Percentiles rank a stretch among this genome's conserved stretches.
Evolutionary conservation across 2,113 vertebrate species (phyloP).

Genomic region (Falco punctatus): DNA sequence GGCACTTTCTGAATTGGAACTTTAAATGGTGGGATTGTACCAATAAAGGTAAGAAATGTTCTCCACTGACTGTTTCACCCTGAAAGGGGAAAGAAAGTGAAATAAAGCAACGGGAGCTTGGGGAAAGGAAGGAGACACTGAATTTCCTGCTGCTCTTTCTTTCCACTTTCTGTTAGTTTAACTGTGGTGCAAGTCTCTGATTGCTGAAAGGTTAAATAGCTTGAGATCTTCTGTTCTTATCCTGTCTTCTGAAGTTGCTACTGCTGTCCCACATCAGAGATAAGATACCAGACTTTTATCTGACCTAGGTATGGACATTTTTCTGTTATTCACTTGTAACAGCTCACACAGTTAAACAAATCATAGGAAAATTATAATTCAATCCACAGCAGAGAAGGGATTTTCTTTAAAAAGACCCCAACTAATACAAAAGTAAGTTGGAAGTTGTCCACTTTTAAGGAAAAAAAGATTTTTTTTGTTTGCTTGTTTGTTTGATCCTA

Average conservation of each 20-base stretch:
- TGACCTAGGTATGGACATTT: background rate
- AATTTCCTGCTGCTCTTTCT: background rate
- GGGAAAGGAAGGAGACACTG: background rate
- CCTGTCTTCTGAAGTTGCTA: background rate
- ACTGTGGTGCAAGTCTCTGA: background rate
- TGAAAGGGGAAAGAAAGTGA: background rate
- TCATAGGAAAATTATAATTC: background rate
- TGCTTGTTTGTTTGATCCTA: background rate
- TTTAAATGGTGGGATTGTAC: background rate
- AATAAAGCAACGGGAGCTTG: background rate
- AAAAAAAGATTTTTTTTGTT: background rate
- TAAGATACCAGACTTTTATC: background rate
- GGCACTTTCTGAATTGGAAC: background rate
- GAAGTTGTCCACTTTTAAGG: background rate
- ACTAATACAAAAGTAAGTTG: background rate
- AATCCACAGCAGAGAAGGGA: background rate
- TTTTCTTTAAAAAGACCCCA: background rate
- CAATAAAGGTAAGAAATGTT: constrained; percentile 2
- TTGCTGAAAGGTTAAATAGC: background rate
- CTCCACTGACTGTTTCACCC: background rate
- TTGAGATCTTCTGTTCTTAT: background rate
- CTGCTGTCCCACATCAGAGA: background rate
- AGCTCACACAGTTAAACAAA: background rate
- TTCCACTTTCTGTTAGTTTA: background rate
- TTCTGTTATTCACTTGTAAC: background rate